phyloP scores from a whole-genome alignment of 2,888 invertebrate species.

The Lapara coniferarum region DNA sequence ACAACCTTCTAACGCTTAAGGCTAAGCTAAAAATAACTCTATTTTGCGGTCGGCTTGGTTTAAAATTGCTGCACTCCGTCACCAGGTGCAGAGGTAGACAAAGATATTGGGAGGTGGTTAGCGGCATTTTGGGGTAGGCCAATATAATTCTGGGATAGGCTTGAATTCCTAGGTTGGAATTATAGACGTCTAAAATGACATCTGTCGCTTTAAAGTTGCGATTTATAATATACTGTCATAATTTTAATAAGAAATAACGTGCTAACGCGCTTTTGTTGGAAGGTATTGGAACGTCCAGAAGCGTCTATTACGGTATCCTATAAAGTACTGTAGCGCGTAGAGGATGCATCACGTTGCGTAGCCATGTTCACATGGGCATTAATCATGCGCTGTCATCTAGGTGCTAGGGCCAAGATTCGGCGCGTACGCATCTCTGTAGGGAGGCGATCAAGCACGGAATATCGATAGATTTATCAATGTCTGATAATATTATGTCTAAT shows the following conservation, averaged over 20 bases:
- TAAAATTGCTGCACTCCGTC: no score
- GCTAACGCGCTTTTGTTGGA: not conserved
- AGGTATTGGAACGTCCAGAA: not conserved
- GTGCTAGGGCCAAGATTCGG: constrained; percentile 42
- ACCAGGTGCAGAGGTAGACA: no score
- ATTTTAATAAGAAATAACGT: not conserved
- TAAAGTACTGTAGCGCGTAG: not conserved
- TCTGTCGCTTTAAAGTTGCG: no score
- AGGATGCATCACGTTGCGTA: constrained; percentile 26
- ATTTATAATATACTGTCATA: not conserved
- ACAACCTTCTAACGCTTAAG: no score
- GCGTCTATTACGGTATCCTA: not conserved
- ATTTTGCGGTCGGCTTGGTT: no score
- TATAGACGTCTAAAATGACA: not conserved
- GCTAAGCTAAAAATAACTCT: no score
- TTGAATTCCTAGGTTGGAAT: not conserved
- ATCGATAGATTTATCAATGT: not conserved
- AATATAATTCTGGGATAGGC: no score
- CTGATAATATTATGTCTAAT: not conserved
- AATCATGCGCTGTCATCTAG: constrained; percentile 46
- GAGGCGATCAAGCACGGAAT: constrained; percentile 27
- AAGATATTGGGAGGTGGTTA: no score
- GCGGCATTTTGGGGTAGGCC: no score
- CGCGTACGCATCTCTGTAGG: constrained; percentile 35
- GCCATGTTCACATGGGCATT: constrained; percentile 44